Conservation (phyloP, 2,888 invertebrate genomes). For the Noctua fimbriata region DNA sequence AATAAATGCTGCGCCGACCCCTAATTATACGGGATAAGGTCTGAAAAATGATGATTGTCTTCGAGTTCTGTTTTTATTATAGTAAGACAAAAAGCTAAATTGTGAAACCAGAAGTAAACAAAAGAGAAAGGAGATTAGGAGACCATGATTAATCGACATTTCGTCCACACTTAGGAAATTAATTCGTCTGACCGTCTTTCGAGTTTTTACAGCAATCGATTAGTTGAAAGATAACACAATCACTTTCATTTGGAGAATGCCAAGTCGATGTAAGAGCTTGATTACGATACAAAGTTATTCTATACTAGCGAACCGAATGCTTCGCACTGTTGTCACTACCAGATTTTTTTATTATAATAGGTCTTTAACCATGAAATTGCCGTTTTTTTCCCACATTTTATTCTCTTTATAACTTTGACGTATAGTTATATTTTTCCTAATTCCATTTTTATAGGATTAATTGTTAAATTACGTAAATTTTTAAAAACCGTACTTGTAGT, state of each 20-base stretch:
- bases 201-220: conserved; percentile 17
- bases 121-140: conserved; percentile 3
- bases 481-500: no score
- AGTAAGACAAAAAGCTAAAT: not conserved
- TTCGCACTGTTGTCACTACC: not conserved
- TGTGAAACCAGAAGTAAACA: not conserved
- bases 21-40: not conserved
- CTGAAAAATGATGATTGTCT: not conserved
- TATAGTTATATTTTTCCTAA: no score
- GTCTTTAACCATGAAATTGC: no score
- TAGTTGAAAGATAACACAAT: not conserved
- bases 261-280: conserved; percentile 18
- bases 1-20: not conserved
- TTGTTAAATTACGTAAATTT: no score
- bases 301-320: not conserved
- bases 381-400: no score
- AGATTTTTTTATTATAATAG: not conserved
- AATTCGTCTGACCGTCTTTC: conserved; percentile 3
- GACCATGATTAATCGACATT: conserved; percentile 16
- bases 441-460: no score
- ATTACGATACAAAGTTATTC: conserved; percentile 13
- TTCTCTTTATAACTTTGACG: no score
- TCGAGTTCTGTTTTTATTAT: conserved; percentile 1
- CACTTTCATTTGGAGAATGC: conserved; percentile 3
- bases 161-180: not conserved